phyloP scores from a whole-genome alignment of 2,888 invertebrate genomes.

The Augochlorella aurata region DNA sequence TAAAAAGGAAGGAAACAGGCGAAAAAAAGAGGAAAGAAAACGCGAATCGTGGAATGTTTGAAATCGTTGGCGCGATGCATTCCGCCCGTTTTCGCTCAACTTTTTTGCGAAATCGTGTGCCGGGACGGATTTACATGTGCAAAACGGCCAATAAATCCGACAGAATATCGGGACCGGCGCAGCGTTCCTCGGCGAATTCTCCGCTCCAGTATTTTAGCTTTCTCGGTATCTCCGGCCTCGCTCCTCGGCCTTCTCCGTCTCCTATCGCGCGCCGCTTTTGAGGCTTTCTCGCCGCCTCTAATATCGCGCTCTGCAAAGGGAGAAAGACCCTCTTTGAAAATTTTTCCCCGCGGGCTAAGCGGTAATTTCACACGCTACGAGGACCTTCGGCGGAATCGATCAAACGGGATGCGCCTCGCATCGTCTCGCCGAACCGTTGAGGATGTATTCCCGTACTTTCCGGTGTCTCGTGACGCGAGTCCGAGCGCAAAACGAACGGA shows the following conservation, averaged over 20 bases:
- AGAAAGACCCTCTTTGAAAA: slow-evolving; percentile 54
- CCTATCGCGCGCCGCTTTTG: slow-evolving; percentile 25
- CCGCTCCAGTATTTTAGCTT: slow-evolving; percentile 43
- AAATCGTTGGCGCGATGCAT: slow-evolving; percentile 50
- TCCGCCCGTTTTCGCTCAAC: slow-evolving; percentile 32
- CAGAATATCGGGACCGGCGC: slow-evolving; percentile 58
- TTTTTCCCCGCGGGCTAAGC: slow-evolving; percentile 58
- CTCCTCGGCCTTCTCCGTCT: neutral
- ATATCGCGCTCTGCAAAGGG: slow-evolving; percentile 49
- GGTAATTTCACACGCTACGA: slow-evolving; percentile 63
- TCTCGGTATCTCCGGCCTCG: slow-evolving; percentile 13
- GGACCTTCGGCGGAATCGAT: slow-evolving; percentile 56
- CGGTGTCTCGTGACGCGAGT: neutral
- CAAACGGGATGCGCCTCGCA: slow-evolving; percentile 21
- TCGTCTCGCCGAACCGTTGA: neutral
- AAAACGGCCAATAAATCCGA: slow-evolving; percentile 66
- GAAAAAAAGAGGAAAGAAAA: neutral
- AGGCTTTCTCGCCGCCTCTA: slow-evolving; percentile 35
- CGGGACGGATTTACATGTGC: slow-evolving; percentile 62
- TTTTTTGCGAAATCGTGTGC: slow-evolving; percentile 48
- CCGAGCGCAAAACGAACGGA: neutral
- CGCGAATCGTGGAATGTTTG: slow-evolving; percentile 52
- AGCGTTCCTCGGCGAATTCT: slow-evolving; percentile 40
- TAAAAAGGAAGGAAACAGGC: slow-evolving; percentile 8
- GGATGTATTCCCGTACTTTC: slow-evolving; percentile 21